These are phyloP conservation scores for Crotalus tigris DNA, from an alignment of 2,113 vertebrate species.

Conservation along the genomic window DNA sequence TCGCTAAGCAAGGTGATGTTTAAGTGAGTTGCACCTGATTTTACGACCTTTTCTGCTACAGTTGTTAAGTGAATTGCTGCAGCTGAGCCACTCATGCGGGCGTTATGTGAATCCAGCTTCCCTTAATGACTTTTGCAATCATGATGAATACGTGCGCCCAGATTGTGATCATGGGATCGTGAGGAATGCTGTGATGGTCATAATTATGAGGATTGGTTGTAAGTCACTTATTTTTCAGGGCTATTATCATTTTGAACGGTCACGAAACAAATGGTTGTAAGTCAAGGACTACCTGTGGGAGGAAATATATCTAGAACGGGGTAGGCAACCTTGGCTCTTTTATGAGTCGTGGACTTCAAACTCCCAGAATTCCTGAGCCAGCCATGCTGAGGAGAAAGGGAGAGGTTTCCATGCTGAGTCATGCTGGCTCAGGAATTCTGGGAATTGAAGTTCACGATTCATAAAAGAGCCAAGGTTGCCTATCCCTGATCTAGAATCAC, in stretches of 20 bases:
- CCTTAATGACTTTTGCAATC: not conserved
- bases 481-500: not conserved
- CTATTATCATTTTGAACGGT: not conserved
- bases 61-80: not conserved
- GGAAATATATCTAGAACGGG: not conserved
- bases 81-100: not conserved
- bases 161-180: not conserved
- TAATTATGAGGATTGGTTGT: not conserved
- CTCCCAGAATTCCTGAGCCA: too few relatives aligned
- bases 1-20: not conserved
- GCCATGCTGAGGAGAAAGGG: too few relatives aligned
- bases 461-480: too few relatives aligned
- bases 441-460: too few relatives aligned
- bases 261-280: not conserved
- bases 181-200: not conserved
- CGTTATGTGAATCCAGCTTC: not conserved
- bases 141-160: not conserved
- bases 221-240: not conserved
- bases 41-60: too few relatives aligned
- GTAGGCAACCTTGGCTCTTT: too few relatives aligned
- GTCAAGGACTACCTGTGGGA: not conserved
- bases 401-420: too few relatives aligned
- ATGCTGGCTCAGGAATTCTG: too few relatives aligned
- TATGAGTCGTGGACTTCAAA: too few relatives aligned
- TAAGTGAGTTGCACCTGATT: not conserved